phyloP scores from a whole-genome alignment of 2,888 invertebrate species.

The Dasypogon diadema region DNA sequence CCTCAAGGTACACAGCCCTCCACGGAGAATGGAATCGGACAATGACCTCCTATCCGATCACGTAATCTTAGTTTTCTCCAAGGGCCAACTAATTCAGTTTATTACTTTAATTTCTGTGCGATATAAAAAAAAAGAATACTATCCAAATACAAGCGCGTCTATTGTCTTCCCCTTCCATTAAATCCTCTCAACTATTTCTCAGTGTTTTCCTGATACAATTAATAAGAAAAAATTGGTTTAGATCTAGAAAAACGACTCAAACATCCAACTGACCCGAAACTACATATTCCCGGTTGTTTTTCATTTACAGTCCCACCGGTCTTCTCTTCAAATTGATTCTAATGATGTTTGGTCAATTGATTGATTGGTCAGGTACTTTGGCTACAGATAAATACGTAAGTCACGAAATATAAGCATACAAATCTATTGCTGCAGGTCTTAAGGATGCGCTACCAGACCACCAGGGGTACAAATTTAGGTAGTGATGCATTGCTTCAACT shows the following conservation, averaged over 20 bases:
- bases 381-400: not conserved
- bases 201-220: too few relatives aligned
- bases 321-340: slow-evolving; percentile 28
- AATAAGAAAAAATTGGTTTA: too few relatives aligned
- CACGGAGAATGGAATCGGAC: slow-evolving; percentile 20
- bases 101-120: slow-evolving; percentile 6
- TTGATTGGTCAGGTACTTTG: slow-evolving; percentile 32
- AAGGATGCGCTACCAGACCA: not conserved
- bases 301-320: not conserved
- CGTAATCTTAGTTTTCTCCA: not conserved
- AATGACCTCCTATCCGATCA: not conserved
- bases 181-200: too few relatives aligned
- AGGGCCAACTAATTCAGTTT: not conserved
- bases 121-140: too few relatives aligned
- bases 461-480: not conserved
- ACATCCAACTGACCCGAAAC: too few relatives aligned
- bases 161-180: too few relatives aligned
- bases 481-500: slow-evolving; percentile 3
- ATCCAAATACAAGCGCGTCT: too few relatives aligned
- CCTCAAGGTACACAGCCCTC: slow-evolving; percentile 19
- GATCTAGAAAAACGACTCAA: too few relatives aligned
- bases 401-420: slow-evolving; percentile 31
- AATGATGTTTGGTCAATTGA: slow-evolving; percentile 47
- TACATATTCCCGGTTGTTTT: too few relatives aligned
- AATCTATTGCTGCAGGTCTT: too few relatives aligned